Conservation (phyloP, 2,113 vertebrate genomes). For the Opisthocomus hoazin region DNA sequence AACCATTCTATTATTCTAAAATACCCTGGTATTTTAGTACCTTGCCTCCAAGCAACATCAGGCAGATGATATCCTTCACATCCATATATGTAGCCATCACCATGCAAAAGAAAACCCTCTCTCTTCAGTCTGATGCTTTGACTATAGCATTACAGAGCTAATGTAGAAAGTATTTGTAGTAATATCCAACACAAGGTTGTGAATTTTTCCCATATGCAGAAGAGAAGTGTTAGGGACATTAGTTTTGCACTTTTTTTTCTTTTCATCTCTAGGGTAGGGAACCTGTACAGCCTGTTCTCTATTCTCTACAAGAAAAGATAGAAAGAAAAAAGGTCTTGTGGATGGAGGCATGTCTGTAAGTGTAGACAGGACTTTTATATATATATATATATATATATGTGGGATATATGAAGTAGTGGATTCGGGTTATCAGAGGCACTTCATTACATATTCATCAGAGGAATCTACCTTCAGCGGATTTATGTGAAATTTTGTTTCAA, state of each 20-base stretch:
- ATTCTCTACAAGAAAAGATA: not conserved
- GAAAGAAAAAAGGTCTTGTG: not conserved
- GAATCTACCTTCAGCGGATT: not conserved
- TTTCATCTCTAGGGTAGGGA: not conserved
- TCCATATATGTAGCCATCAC: not conserved
- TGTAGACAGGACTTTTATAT: not conserved
- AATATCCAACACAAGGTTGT: not conserved
- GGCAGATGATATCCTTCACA: not conserved
- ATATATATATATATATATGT: no score
- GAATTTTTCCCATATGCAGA: not conserved
- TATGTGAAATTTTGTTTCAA: not conserved
- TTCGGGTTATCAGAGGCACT: not conserved
- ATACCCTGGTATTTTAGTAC: not conserved
- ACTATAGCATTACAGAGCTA: not conserved
- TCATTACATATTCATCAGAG: not conserved
- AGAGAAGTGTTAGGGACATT: not conserved
- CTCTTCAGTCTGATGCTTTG: not conserved
- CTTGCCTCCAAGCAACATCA: not conserved
- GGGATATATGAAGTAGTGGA: not conserved
- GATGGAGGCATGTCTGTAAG: not conserved
- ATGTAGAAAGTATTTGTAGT: not conserved
- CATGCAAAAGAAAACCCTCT: not conserved
- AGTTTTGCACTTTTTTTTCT: not conserved
- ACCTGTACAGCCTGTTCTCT: not conserved
- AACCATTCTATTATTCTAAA: no score